Evolutionary conservation across 1,140 invertebrate genomes (phyloP).

Genomic region (Radopholus similis): DNA sequence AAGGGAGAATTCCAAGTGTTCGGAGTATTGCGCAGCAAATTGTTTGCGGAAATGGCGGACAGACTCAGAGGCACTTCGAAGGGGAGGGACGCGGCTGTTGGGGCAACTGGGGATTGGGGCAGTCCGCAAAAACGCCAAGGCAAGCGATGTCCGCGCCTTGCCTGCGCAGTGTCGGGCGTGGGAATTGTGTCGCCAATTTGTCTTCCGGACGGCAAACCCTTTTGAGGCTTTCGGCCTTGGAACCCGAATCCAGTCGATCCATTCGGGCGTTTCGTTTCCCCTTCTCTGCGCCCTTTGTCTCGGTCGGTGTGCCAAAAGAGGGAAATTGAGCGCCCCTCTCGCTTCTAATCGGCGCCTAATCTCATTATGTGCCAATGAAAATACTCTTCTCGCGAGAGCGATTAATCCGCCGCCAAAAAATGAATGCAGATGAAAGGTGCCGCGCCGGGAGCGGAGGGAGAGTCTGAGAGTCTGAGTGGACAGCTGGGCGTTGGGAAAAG

Average conservation of each 20-base stretch:
- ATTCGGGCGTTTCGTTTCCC: neutral
- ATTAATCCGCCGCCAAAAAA: neutral
- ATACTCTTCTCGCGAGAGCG: neutral
- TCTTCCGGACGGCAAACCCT: constrained; percentile 1
- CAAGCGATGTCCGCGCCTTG: too few species aligned
- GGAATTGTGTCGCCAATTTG: constrained; percentile 7
- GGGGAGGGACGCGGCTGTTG: too few species aligned
- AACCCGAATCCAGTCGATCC: too few species aligned
- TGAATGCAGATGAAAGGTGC: neutral
- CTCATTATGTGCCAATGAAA: constrained; percentile 1
- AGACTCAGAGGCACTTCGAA: too few species aligned
- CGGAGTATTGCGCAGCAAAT: too few species aligned
- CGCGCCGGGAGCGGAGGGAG: neutral
- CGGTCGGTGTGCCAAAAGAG: neutral
- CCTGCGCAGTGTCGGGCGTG: too few species aligned
- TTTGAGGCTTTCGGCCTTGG: neutral
- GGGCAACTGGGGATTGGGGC: too few species aligned
- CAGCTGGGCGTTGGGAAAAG: neutral
- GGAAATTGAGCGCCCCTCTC: too few species aligned
- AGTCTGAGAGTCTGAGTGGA: neutral
- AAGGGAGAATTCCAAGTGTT: too few species aligned
- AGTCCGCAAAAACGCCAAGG: too few species aligned
- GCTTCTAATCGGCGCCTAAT: neutral
- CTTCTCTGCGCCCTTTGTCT: neutral
- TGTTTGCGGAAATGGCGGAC: too few species aligned